A percentile compares a stretch with the other conserved stretches of the same genome.
These are phyloP conservation scores for Eurystomus gularis DNA, from an alignment of 2,113 vertebrate species.

Conservation along the genomic window DNA sequence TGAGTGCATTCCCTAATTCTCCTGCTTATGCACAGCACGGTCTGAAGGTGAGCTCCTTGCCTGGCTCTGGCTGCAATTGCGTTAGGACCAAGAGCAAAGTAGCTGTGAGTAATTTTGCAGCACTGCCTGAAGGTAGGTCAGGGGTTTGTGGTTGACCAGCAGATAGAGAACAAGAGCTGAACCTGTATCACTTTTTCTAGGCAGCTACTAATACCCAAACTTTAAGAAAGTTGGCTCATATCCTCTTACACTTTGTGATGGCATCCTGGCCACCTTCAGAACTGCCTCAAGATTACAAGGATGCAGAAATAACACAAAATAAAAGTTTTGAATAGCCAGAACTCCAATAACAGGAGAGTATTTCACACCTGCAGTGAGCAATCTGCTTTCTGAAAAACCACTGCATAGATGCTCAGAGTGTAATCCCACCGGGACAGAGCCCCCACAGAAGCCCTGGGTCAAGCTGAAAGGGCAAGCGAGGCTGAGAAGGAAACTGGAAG, in stretches of 20 bases:
- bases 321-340: neutral
- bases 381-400: neutral
- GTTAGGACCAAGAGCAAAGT: neutral
- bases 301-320: neutral
- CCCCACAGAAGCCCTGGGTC: neutral
- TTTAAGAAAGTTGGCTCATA: fast-evolving
- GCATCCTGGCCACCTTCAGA: fast-evolving
- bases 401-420: neutral
- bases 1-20: neutral
- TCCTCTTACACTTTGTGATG: neutral
- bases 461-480: no score
- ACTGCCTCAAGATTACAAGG: neutral
- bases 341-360: neutral
- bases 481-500: neutral
- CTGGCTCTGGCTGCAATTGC: neutral
- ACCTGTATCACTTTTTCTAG: neutral
- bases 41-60: neutral
- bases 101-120: neutral
- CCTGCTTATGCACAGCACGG: neutral
- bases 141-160: neutral
- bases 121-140: neutral
- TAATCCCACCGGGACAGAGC: neutral
- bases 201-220: neutral
- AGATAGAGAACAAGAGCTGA: neutral
- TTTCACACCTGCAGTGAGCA: neutral